Percentiles rank a stretch among this genome's conserved stretches.
phyloP scores from a whole-genome alignment of 2,888 invertebrate species.

The Callyntrura sp. region DNA sequence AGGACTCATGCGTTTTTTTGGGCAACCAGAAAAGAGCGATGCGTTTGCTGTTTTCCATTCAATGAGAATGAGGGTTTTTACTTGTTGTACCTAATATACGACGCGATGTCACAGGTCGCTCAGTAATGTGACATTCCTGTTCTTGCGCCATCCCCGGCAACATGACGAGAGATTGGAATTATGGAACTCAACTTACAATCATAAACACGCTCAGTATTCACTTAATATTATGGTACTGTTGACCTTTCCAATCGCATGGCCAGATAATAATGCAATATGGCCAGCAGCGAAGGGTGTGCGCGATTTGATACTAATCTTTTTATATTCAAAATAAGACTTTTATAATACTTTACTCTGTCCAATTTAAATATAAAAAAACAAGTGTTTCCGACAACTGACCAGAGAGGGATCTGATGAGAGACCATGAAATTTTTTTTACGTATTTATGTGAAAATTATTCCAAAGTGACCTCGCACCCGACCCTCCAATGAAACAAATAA shows the following conservation, averaged over 20 bases:
- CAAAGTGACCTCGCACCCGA: no score
- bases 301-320: slow-evolving; percentile 62
- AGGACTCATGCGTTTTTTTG: slow-evolving; percentile 46
- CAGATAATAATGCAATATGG: slow-evolving; percentile 12
- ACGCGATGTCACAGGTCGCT: slow-evolving; percentile 66
- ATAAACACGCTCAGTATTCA: slow-evolving; percentile 35
- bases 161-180: slow-evolving; percentile 23
- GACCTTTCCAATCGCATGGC: slow-evolving; percentile 42
- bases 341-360: no score
- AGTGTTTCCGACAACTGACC: neutral
- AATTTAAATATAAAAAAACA: no score
- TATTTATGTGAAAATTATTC: no score
- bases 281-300: slow-evolving; percentile 67
- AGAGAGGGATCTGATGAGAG: slow-evolving; percentile 15
- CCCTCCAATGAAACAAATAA: no score
- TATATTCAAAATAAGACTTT: no score
- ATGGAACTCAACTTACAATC: neutral
- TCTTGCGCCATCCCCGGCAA: slow-evolving; percentile 73
- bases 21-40: slow-evolving; percentile 48
- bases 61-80: slow-evolving; percentile 36
- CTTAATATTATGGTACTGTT: slow-evolving; percentile 8
- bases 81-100: slow-evolving; percentile 11
- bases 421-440: neutral
- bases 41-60: slow-evolving; percentile 64
- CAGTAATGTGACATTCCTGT: slow-evolving; percentile 67